Conservation (phyloP, 2,113 vertebrate genomes). For the Nestor notabilis region DNA sequence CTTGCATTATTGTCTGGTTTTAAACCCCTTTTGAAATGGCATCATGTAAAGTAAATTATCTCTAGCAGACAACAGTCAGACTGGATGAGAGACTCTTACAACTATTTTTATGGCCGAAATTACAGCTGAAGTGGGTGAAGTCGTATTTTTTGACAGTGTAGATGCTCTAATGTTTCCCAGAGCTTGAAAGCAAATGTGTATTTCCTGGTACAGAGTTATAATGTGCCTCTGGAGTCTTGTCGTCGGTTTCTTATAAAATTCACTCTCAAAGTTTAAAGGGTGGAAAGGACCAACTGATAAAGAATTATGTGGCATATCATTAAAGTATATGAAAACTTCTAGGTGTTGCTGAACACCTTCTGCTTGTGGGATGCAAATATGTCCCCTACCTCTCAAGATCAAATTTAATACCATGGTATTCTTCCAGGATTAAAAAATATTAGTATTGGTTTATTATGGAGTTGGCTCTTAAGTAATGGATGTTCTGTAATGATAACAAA, state of each 20-base stretch:
- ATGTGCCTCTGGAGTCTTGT: not conserved
- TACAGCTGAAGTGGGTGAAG: not conserved
- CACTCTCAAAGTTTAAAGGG: not conserved
- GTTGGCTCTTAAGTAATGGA: slow-evolving; percentile 1
- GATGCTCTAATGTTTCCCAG: not conserved
- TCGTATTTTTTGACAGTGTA: not conserved
- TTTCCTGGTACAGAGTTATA: not conserved
- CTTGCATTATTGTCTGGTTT: not conserved
- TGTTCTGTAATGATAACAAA: not conserved
- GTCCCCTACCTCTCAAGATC: not conserved
- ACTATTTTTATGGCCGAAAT: not conserved
- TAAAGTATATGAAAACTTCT: not conserved
- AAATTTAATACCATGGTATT: not conserved
- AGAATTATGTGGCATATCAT: not conserved
- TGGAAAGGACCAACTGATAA: not conserved
- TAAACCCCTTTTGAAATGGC: not conserved
- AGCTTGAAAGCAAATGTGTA: not conserved
- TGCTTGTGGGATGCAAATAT: not conserved
- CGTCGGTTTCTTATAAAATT: not conserved
- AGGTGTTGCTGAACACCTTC: not conserved
- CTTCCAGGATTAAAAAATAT: not conserved
- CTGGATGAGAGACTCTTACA: not conserved
- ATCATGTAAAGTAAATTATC: not conserved
- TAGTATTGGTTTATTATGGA: not conserved
- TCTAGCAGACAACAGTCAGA: not conserved